phyloP scores from a whole-genome alignment of 2,888 invertebrate genomes.

The Epiblema foenella region DNA sequence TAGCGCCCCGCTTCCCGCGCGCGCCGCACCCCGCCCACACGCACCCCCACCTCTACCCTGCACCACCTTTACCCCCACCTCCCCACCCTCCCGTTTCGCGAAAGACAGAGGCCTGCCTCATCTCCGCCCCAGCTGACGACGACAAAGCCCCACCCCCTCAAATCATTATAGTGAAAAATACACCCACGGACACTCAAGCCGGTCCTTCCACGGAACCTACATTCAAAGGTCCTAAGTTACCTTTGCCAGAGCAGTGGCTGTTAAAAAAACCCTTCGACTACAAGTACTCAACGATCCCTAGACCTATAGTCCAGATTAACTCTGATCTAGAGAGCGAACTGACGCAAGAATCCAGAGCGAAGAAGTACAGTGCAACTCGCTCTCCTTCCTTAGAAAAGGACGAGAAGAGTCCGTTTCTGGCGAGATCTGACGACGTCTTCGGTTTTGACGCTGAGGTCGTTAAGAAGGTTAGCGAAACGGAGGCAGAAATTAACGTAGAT shows the following conservation, averaged over 20 bases:
- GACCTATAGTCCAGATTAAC: constrained; percentile 70
- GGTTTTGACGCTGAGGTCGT: constrained; percentile 71
- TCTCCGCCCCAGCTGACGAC: constrained; percentile 49
- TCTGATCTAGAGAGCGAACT: constrained; percentile 70
- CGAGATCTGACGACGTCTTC: constrained; percentile 69
- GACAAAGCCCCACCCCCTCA: constrained; percentile 48
- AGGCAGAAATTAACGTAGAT: constrained; percentile 55
- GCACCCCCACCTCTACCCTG: constrained; percentile 47
- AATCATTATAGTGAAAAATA: constrained; percentile 53
- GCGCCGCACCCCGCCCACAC: constrained; percentile 42
- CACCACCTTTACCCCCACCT: constrained; percentile 47
- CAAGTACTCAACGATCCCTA: constrained; percentile 72
- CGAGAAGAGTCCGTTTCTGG: constrained; percentile 78
- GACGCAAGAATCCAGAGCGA: constrained; percentile 66
- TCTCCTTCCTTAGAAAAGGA: constrained; percentile 82
- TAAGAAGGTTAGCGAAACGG: constrained; percentile 57
- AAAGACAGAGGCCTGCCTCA: constrained; percentile 49
- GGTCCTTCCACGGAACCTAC: constrained; percentile 49
- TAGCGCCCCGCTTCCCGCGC: constrained; percentile 51
- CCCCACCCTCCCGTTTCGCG: constrained; percentile 51
- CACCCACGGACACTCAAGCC: constrained; percentile 39
- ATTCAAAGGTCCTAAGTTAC: constrained; percentile 65
- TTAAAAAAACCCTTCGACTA: constrained; percentile 73
- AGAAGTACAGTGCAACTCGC: constrained; percentile 76
- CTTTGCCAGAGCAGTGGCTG: constrained; percentile 78